phyloP scores from a whole-genome alignment of 2,888 invertebrate genomes.

The Trichogramma dendrolimi region DNA sequence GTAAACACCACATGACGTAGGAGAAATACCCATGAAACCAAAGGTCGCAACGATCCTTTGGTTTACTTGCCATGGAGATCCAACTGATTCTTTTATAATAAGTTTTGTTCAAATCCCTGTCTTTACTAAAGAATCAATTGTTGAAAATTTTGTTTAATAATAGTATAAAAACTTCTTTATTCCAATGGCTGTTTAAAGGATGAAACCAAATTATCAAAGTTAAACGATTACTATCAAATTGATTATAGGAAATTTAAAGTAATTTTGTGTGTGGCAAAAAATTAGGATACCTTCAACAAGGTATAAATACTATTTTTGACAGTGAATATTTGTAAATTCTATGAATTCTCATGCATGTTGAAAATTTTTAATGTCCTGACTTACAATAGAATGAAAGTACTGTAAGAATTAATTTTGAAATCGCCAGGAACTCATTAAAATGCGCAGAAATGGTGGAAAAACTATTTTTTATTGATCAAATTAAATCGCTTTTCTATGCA shows the following conservation, averaged over 20 bases:
- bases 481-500: too few species aligned
- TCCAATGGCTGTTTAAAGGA: slow-evolving; percentile 9
- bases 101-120: slow-evolving; percentile 4
- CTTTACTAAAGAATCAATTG: slow-evolving; percentile 9
- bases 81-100: slow-evolving; percentile 11
- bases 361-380: too few species aligned
- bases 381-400: too few species aligned
- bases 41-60: slow-evolving; percentile 24
- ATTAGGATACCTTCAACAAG: too few species aligned
- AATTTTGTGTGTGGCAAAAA: not conserved
- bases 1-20: slow-evolving; percentile 51
- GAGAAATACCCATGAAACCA: slow-evolving; percentile 27
- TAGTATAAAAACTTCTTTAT: slow-evolving; percentile 17
- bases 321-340: too few species aligned
- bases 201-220: slow-evolving; percentile 9
- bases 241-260: slow-evolving; percentile 14
- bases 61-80: slow-evolving; percentile 19
- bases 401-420: too few species aligned
- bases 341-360: too few species aligned
- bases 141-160: slow-evolving; percentile 15
- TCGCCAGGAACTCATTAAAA: too few species aligned
- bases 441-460: too few species aligned
- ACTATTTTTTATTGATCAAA: too few species aligned
- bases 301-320: too few species aligned
- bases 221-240: slow-evolving; percentile 7